Conservation (phyloP, 2,797 vertebrate species). For the Eulemur albifrons region DNA sequence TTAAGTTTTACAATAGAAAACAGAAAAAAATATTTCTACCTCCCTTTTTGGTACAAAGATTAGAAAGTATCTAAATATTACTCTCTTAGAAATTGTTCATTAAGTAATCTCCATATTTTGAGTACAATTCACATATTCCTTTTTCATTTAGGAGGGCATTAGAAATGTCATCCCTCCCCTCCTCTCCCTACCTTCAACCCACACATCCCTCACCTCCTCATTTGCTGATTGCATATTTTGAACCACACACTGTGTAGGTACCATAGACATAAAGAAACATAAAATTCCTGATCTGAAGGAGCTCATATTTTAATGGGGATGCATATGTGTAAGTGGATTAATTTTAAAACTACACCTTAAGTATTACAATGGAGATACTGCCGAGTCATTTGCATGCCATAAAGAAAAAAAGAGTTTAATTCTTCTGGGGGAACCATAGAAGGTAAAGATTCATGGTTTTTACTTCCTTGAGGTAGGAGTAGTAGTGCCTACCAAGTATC, state of each 20-base stretch:
- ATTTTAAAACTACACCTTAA: background rate
- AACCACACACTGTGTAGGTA: background rate
- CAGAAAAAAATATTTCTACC: slow-evolving; percentile 14
- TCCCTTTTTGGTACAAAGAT: slow-evolving; percentile 48
- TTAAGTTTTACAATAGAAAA: slow-evolving; percentile 59
- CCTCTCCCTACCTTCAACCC: background rate
- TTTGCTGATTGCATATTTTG: slow-evolving; percentile 14
- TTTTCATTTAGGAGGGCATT: slow-evolving; percentile 38
- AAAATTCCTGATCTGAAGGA: background rate
- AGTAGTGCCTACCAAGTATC: background rate
- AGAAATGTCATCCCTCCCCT: background rate
- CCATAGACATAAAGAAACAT: slow-evolving; percentile 18
- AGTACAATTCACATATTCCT: background rate
- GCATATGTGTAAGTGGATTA: background rate
- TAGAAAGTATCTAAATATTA: slow-evolving; percentile 68
- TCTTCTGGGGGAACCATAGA: background rate
- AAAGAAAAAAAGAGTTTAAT: background rate
- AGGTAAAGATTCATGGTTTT: background rate
- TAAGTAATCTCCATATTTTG: slow-evolving; percentile 43
- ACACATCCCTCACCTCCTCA: background rate
- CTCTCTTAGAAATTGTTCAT: slow-evolving; percentile 29
- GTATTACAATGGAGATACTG: background rate
- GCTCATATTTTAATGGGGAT: background rate
- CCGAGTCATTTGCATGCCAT: background rate
- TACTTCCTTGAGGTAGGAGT: background rate